Evolutionary conservation across 2,797 vertebrate species (phyloP), one percentile per base, ranked within the genome.

Genomic region (Cossypha heuglini): DNA sequence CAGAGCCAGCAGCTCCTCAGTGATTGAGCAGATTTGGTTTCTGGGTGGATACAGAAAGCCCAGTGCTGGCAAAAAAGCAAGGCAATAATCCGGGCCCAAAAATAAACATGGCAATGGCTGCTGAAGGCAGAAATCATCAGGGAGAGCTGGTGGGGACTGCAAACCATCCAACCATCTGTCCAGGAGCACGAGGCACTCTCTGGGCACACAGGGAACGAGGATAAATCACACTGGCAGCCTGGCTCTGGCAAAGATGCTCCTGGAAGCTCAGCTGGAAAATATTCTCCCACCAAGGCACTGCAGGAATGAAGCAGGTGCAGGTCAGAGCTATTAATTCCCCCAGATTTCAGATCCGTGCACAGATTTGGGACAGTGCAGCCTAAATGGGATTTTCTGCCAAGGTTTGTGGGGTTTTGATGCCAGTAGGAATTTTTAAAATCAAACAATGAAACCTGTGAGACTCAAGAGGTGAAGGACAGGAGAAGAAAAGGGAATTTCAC

Each of bases 131-230:
- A 92, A 77, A 88, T 55, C 89, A 75, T 40, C n/a, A 0, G 4
- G 82, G 55, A 67, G n/a, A 90, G 76, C 55, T 86, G 33, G n/a
- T 58, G 49, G 28, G 69, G 48, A 88, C 10, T 85, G 63, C 69
- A 94, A 90, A 96, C 85, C 91, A 86, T 63, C 64, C 93, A 94
- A 29, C 87, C 79, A 90, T 91, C 93, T 95, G 67, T 25, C 76
- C 84, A 71, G 54, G 3, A 79, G 55, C 26, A 90, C 10, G 45
- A 24, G 77, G 24, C 24, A 35, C 66, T 16, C 29, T 5, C 38
- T 74, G 74, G 69, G 81, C 63, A 93, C 63, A 13, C 18, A 43
- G 35, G 61, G 75, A 33, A 40, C 0, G 26, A 26, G 89, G 16
- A 77, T 72, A 91, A 95, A 93, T 95, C 96, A 77, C 13, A 29